Percentiles rank a stretch among this genome's conserved stretches.
Evolutionary conservation across 2,113 vertebrate species (phyloP).

Genomic region (Pelodiscus sinensis): DNA sequence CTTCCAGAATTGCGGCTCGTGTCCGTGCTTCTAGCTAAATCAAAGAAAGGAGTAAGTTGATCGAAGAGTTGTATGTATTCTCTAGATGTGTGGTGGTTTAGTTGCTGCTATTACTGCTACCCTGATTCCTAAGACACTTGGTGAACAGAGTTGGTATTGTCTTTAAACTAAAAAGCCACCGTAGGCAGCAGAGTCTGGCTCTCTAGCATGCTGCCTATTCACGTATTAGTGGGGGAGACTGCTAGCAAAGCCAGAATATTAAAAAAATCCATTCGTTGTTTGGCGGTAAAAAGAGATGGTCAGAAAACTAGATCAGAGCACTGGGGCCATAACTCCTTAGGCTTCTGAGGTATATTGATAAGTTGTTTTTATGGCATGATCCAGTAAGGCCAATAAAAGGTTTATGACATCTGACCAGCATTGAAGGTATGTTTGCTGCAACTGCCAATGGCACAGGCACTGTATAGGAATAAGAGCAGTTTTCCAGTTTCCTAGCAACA

Average conservation of each 20-base stretch:
- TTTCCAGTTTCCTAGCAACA: constrained; percentile 76
- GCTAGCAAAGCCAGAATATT: not conserved
- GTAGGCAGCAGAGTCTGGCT: not conserved
- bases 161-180: not conserved
- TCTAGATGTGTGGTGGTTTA: constrained; percentile 18
- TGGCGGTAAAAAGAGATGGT: not conserved
- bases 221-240: not conserved
- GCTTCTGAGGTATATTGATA: not conserved
- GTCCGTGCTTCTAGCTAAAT: not conserved
- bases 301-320: not conserved
- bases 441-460: constrained; percentile 25
- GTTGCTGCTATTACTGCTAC: not conserved
- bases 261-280: too few species aligned
- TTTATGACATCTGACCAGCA: constrained; percentile 78
- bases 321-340: not conserved
- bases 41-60: constrained; percentile 37
- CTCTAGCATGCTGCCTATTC: not conserved
- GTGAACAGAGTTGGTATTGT: constrained; percentile 49
- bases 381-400: constrained; percentile 58
- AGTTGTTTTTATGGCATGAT: constrained; percentile 7
- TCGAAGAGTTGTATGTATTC: constrained; percentile 53
- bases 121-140: not conserved
- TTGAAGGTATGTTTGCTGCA: constrained; percentile 77
- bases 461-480: constrained; percentile 58
- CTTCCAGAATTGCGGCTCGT: not conserved